Conservation (phyloP, 2,113 vertebrate species). For the Heloderma charlesbogerti region DNA sequence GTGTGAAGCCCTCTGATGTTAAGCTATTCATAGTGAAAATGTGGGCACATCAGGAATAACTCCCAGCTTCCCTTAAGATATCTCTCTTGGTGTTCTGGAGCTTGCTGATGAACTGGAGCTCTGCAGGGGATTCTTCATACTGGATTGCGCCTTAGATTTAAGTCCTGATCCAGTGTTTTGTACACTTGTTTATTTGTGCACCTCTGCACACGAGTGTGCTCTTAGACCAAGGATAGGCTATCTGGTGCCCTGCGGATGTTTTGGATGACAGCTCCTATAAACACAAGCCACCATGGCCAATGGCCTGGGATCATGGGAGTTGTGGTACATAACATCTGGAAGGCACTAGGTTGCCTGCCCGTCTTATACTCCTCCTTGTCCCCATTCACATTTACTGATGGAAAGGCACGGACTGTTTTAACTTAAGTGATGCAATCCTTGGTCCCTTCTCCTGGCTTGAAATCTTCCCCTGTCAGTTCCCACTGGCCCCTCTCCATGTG, state of each 20-base stretch:
- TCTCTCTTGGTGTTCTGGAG: not conserved
- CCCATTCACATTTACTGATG: not conserved
- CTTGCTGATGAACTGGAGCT: not conserved
- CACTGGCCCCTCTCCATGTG: fast-evolving
- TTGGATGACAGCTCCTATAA: not conserved
- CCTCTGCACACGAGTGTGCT: not conserved
- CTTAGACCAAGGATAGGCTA: not conserved
- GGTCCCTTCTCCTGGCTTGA: constrained; percentile 14
- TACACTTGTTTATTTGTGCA: too few relatives aligned
- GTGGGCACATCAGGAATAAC: not conserved
- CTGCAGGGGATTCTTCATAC: not conserved
- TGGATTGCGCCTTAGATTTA: not conserved
- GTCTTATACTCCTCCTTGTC: not conserved
- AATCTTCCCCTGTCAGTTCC: constrained; percentile 36
- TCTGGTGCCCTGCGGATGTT: not conserved
- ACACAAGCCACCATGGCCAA: not conserved
- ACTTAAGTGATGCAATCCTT: not conserved
- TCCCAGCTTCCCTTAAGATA: not conserved
- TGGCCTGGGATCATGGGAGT: not conserved
- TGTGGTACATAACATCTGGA: not conserved
- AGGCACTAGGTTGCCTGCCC: not conserved
- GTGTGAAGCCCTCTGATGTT: not conserved
- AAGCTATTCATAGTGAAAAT: not conserved
- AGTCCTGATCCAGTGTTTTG: not conserved
- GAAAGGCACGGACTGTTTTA: not conserved